Evolutionary conservation across 2,797 vertebrate species (phyloP), one percentile per base, ranked within the genome.

Genomic region (Anniella stebbinsi): DNA sequence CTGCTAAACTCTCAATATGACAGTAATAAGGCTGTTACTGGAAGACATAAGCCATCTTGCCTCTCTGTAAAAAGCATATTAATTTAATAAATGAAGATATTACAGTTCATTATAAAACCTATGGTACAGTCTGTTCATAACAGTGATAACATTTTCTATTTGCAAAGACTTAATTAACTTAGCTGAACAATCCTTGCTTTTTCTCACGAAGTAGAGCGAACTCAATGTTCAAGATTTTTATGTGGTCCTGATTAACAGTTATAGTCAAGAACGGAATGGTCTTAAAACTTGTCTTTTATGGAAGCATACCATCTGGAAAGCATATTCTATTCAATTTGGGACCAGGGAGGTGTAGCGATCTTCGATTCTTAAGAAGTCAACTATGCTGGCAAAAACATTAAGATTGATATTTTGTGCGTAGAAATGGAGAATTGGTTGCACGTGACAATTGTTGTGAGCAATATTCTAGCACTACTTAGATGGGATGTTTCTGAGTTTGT

Each of bases 381-480:
- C 17, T 25, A 48, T 13, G 41, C 21, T 41, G 70, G 21, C 80
- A 82, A 75, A 76, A 66, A 85, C 0, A 30, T 5, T 36, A 66
- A 85, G 1, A 30, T 5, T 36, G 4, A 18, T 54, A 63, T 36
- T 51, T 28, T 3, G n/a, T 21, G 28, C 63, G 4, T 1, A 0
- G 0, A 18, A 0, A 2, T 54, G 48, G 33, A 69, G 76, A 3
- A 18, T 36, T 72, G n/a, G n/a, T 72, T 36, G n/a, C 3, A 12
- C 28, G 36, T 25, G 41, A 5, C 4, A 45, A 45, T 11, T 3
- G 17, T 48, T 51, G 85, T 33, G 38, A 38, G 0, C 0, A 0
- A 0, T 10, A 7, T 87, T 3, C 57, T 33, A 23, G 0, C 1
- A n/a, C 21, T 21, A 78, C 63, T 57, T 0, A 0, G 57, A 0